Base-by-base conservation (phyloP, 2,113 vertebrate genomes). In the Haplochromis burtoni region DNA sequence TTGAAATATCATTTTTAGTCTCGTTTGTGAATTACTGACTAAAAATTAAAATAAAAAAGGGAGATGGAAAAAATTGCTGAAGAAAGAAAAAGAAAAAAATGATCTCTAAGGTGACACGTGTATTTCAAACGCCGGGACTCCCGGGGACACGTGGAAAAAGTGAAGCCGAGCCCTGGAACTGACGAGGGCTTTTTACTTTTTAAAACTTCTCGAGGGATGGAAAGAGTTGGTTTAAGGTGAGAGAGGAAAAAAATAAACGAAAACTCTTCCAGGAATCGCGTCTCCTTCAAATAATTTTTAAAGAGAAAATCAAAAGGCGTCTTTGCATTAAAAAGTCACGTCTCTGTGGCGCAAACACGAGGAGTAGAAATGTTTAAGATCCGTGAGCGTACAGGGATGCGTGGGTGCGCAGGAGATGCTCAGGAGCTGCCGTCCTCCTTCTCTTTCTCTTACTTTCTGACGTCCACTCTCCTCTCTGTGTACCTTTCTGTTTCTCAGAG, bases 81-180 rank as follows among this genome's bases (percentile, higher is more conserved):
- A 19, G 51, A 73, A 57, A 84, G 17, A 16, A 78, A 86, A 63
- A 57, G 4, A 61, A 66, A 66, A 66, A 66, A 66, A 38, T 66
- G 0, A 29, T 78, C 45, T 82, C 17, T 81, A 85, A 68, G 81
- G 88, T 92, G 90, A 85, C 84, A 61, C 90, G 89, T 87, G 87
- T 81, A 33, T 91, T 88, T 95, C 86, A 89, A 61, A 71, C 79
- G 78, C 86, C 35, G 83, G 86, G 73, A 86, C 85, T 68, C 29
- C 85, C 55, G 59, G 89, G 66, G 88, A 88, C 92, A 95, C 91
- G 89, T 93, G 93, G 93, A 93, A 92, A 94, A 94, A 83, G 80
- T 89, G 90, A 88, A 92, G 90, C 80, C 80, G 89, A 86, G 85
- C 35, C 82, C 82, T 85, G 82, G 84, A 89, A 76, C 83, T 51